These are phyloP conservation scores for Idaea biselata DNA, from an alignment of 2,888 invertebrate genomes.

Conservation along the genomic window DNA sequence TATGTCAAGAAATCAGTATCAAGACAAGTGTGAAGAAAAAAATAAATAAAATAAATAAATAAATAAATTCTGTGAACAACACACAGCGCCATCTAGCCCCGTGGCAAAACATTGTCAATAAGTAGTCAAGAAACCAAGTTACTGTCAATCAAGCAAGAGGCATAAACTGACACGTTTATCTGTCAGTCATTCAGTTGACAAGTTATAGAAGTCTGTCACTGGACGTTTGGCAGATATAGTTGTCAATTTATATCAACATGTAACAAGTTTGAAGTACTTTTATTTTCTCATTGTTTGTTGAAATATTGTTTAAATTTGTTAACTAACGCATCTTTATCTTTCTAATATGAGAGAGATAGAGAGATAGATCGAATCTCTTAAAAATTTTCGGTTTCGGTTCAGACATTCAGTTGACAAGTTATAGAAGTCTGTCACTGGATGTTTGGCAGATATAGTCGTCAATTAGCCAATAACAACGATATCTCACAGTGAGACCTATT, in stretches of 20 bases:
- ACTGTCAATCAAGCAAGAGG: constrained; percentile 1
- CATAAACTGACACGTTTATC: constrained; percentile 14
- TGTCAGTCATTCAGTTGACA: constrained; percentile 10
- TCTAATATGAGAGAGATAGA: too few relatives aligned
- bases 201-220: constrained; percentile 15
- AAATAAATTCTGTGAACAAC: constrained; percentile 5
- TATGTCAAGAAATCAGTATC: constrained; percentile 1
- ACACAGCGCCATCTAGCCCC: not conserved
- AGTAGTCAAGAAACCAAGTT: not conserved
- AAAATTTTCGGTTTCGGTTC: too few relatives aligned
- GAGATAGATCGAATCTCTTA: too few relatives aligned
- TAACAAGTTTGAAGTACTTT: too few relatives aligned
- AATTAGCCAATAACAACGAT: constrained; percentile 3
- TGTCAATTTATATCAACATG: too few relatives aligned
- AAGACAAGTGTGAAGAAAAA: not conserved
- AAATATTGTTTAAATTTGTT: too few relatives aligned
- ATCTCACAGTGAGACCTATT: too few relatives aligned
- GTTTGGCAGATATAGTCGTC: constrained; percentile 13
- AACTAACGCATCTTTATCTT: too few relatives aligned
- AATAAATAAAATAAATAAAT: too few relatives aligned
- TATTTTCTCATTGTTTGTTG: too few relatives aligned
- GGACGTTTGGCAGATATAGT: constrained; percentile 8
- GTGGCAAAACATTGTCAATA: not conserved
- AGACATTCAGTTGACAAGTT: constrained; percentile 20
- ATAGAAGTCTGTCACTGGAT: constrained; percentile 15